Evolutionary conservation across 2,797 vertebrate genomes (phyloP).

Genomic region (Hydrophis major): DNA sequence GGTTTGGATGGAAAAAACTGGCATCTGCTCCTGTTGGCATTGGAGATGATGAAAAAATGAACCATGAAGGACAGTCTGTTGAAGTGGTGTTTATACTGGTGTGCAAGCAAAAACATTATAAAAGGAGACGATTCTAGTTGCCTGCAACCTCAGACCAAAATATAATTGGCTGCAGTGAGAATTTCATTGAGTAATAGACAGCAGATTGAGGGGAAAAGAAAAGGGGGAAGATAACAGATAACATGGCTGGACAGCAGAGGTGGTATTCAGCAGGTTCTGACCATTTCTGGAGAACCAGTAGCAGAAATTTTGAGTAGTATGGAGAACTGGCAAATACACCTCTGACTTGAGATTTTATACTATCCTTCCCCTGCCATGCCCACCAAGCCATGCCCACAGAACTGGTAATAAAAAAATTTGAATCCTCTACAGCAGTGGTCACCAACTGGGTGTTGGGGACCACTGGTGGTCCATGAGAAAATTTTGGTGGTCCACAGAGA

Average conservation of each 20-base stretch:
- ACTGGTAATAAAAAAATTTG: too few relatives aligned
- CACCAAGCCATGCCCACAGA: too few relatives aligned
- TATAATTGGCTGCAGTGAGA: not conserved
- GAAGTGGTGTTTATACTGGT: slow-evolving; percentile 15
- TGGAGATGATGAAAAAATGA: slow-evolving; percentile 17
- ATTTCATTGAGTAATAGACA: not conserved
- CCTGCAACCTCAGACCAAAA: not conserved
- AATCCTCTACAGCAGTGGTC: too few relatives aligned
- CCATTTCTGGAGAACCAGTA: too few relatives aligned
- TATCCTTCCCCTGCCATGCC: too few relatives aligned
- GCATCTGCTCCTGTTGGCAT: not conserved
- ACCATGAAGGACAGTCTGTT: slow-evolving; percentile 26
- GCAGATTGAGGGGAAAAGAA: not conserved
- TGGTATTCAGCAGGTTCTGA: too few relatives aligned
- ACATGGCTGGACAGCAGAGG: not conserved
- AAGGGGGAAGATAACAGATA: not conserved
- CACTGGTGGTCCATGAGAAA: too few relatives aligned
- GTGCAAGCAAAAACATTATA: not conserved
- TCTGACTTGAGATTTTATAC: too few relatives aligned
- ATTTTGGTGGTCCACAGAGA: too few relatives aligned
- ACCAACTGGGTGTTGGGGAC: too few relatives aligned
- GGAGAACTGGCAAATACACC: too few relatives aligned
- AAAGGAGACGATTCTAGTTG: not conserved
- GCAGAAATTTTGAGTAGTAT: too few relatives aligned
- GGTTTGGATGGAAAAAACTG: not conserved